Evolutionary conservation across 2,113 vertebrate genomes (phyloP), one percentile per base, ranked within the genome.

Genomic region (Serinus canaria): DNA sequence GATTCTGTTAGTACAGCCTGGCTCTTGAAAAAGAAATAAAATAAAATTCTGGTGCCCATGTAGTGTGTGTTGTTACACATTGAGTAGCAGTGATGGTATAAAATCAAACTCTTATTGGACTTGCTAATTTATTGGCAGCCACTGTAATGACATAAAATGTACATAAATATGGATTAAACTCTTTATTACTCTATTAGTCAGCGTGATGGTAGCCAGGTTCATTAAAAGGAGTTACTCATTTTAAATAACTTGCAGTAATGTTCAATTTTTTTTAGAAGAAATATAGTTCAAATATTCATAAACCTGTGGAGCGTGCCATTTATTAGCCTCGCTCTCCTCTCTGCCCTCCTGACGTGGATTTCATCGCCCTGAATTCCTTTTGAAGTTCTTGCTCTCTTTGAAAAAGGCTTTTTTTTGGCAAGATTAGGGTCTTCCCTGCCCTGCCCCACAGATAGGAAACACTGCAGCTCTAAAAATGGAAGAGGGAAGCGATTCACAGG

Each of bases 91-190:
- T 15, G 17, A 37, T 66, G 58, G 85, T 73, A 73, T 87, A 56
- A 92, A 90, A 73, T 49, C 43, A 27, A 80, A 67, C 90, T 93
- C 92, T 46, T 87, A 35, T 59, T 87, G 74, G 88, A 52, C 85
- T 87, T 87, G 89, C 88, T 69, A 75, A 90, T 95, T 94, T 92
- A 87, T 67, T 75, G 12, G 83, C 79, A 83, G 25, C 52, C 28
- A 66, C 67, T 64, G 6, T 23, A 50, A 70, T 50, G 94, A 88
- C 77, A 66, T 84, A 53, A 95, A 96, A 77, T 15, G 27, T 52
- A 67, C 68, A 56, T 91, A 91, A 93, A 94, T 90, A 88, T 91
- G 95, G 90, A 89, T 92, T 87, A 79, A 95, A 52, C 37, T 60
- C 88, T 87, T 82, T 68, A 21, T 86, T 90, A 59, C 66, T 63